Conservation (phyloP, 2,888 invertebrate genomes). For the Pollenia labialis region DNA sequence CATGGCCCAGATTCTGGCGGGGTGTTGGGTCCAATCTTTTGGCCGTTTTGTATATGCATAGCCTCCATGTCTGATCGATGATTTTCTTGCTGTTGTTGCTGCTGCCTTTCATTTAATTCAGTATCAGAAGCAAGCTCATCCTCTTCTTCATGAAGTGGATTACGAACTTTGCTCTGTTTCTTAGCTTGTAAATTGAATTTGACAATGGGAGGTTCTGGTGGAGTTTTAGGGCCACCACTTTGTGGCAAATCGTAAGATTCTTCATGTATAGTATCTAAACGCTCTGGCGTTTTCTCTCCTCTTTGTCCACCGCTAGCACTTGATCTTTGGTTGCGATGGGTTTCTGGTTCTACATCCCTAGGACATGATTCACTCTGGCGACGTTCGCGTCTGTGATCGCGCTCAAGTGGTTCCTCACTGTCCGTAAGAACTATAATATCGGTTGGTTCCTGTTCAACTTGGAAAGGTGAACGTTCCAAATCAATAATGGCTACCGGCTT, state of each 20-base stretch:
- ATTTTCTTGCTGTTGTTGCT: constrained; percentile 69
- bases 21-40: constrained; percentile 89
- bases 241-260: constrained; percentile 83
- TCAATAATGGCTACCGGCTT: constrained; percentile 94
- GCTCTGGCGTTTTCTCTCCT: constrained; percentile 80
- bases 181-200: constrained; percentile 87
- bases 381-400: constrained; percentile 75
- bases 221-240: constrained; percentile 88
- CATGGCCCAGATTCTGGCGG: constrained; percentile 89
- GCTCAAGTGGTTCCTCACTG: constrained; percentile 87
- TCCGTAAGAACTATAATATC: constrained; percentile 93
- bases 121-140: constrained; percentile 74
- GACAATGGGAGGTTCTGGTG: constrained; percentile 87
- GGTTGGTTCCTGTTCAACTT: constrained; percentile 91
- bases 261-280: constrained; percentile 81
- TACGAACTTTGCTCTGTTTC: constrained; percentile 86
- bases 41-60: constrained; percentile 77
- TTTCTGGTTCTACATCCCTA: constrained; percentile 69
- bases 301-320: constrained; percentile 78
- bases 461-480: constrained; percentile 93
- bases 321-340: constrained; percentile 71
- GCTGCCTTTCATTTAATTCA: constrained; percentile 73
- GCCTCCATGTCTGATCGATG: constrained; percentile 75
- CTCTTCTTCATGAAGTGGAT: constrained; percentile 86
- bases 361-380: constrained; percentile 75